Evolutionary conservation across 2,888 invertebrate species (phyloP), one percentile per base, ranked within the genome.

Genomic region (Lucinisca nassula): DNA sequence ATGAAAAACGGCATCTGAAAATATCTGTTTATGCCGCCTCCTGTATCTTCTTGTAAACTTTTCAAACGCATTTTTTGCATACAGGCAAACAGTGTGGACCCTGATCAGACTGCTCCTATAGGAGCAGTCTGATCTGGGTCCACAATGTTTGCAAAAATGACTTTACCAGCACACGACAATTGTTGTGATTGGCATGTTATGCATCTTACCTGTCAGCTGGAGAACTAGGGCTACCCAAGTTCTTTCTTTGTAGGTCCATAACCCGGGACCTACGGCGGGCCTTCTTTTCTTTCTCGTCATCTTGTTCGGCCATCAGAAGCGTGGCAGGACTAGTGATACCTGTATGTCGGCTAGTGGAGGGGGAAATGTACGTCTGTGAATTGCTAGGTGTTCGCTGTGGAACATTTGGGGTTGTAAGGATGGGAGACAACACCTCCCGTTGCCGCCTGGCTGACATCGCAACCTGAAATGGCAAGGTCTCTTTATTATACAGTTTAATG

Each of bases 261-360:
- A 95, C 92, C 40, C 94, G 92, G 14, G 95, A 95, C 82, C 94
- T 90, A 30, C 95, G 90, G 35, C 96, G 93, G 30, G 95, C 95
- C 40, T 93, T 93, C 85, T 93, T 94, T 82, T 96, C 96, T 27
- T 93, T 92, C 17, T 93, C 95, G 89, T 96, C 96, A 92, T 96
- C 95, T 82, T 96, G 95, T 87, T 92, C 92, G 75, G 90, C 88
- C 84, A 88, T 91, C 37, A 92, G 87, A 75, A 91, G 82, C 17
- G 92, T 89, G 12, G 92, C 88, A 1, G 92, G 92, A 80, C 90
- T 91, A 35, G 85, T 85, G 24, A 90, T 73, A 45, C 87, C 87
- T 78, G 87, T 70, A 75, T 90, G 89, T 24, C 92, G 84, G 35
- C 92, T 91, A 2, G 93, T 92, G 10, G 93, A 92, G 12, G 94